Conservation (phyloP, 2,797 vertebrate genomes). For the Rhynchonycteris naso region DNA sequence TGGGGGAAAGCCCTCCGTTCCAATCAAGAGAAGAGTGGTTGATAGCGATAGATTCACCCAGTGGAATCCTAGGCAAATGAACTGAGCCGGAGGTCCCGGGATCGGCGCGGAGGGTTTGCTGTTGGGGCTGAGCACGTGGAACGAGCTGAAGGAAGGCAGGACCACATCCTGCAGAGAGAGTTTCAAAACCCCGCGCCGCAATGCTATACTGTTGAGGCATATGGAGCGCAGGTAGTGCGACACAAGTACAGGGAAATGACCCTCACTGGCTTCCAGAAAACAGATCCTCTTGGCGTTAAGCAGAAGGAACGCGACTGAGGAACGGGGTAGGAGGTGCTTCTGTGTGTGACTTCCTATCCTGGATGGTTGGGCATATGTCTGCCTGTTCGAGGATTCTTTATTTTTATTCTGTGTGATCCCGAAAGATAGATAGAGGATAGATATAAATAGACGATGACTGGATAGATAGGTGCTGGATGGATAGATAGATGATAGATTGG, state of each 20-base stretch:
- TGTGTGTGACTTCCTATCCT: neutral
- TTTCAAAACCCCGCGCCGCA: slow-evolving; percentile 7
- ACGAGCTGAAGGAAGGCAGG: neutral
- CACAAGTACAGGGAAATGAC: neutral
- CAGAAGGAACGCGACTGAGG: neutral
- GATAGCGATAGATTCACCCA: neutral
- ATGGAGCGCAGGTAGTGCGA: neutral
- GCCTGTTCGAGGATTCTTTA: neutral
- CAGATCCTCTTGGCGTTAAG: neutral
- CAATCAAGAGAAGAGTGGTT: neutral
- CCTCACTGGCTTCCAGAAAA: neutral
- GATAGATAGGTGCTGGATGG: neutral
- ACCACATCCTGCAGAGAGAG: neutral
- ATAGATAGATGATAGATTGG: neutral
- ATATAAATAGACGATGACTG: no score
- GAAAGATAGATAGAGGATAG: neutral
- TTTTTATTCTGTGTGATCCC: neutral
- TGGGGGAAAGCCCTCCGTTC: neutral
- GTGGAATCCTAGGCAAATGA: neutral
- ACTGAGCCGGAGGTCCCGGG: neutral
- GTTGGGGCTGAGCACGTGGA: neutral
- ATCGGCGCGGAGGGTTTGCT: neutral
- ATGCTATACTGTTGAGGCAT: neutral
- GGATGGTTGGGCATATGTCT: neutral
- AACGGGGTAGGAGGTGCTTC: neutral